phyloP scores from a whole-genome alignment of 2,888 invertebrate species.

The Eupithecia tripunctaria region DNA sequence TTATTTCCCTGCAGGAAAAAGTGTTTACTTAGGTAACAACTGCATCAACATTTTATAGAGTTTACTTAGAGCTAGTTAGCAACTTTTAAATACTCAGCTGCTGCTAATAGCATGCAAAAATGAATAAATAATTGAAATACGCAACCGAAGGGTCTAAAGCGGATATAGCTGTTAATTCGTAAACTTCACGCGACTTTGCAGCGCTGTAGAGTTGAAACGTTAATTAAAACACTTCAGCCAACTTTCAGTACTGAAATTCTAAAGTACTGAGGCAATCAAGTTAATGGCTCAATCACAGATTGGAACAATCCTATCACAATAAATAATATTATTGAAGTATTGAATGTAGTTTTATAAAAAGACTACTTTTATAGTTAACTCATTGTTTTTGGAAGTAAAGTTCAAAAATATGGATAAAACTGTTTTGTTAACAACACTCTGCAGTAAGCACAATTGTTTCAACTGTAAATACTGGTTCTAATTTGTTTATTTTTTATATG shows the following conservation, averaged over 20 bases:
- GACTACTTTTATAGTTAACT: not conserved
- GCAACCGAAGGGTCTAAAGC: conserved; percentile 64
- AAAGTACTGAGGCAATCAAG: conserved; percentile 81
- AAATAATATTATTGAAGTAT: conserved; percentile 67
- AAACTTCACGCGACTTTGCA: conserved; percentile 76
- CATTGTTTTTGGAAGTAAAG: too few relatives aligned
- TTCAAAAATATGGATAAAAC: too few relatives aligned
- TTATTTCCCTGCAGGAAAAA: not conserved
- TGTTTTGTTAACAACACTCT: too few relatives aligned
- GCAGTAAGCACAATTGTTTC: too few relatives aligned
- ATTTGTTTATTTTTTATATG: too few relatives aligned
- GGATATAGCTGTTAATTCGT: conserved; percentile 81
- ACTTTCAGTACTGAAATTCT: conserved; percentile 82
- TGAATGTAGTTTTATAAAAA: conserved; percentile 41
- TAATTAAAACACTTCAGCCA: conserved; percentile 82
- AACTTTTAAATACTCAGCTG: conserved; percentile 37
- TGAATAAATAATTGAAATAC: conserved; percentile 60
- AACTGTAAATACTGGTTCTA: too few relatives aligned
- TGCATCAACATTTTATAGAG: not conserved
- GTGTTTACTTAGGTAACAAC: not conserved
- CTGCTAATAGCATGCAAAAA: conserved; percentile 51
- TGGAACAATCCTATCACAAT: conserved; percentile 77
- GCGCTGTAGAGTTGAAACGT: conserved; percentile 74
- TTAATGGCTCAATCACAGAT: conserved; percentile 81
- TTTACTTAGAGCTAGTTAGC: conserved; percentile 1